These are phyloP conservation scores for Diploptera punctata DNA, from an alignment of 2,888 invertebrate genomes.

Conservation along the genomic window DNA sequence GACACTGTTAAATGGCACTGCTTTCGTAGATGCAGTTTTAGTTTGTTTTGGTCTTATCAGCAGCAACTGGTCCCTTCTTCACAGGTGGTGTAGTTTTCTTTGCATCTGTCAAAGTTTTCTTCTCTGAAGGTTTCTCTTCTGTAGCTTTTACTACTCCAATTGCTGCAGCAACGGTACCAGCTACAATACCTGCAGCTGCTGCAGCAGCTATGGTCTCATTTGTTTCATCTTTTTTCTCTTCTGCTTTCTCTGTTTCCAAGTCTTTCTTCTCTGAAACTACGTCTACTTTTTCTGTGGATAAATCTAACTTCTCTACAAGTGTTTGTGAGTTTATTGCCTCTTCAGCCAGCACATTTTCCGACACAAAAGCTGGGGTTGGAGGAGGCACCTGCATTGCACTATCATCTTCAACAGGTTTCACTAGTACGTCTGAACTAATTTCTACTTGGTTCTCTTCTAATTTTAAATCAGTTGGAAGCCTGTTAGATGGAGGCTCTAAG, in stretches of 20 bases:
- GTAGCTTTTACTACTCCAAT: constrained; percentile 33
- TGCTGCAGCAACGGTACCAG: constrained; percentile 43
- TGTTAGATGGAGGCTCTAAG: too few relatives aligned
- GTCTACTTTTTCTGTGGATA: not conserved
- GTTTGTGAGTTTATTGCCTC: not conserved
- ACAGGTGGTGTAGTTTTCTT: constrained; percentile 47
- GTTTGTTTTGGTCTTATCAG: constrained; percentile 42
- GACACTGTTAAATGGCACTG: constrained; percentile 42
- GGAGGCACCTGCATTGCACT: not conserved
- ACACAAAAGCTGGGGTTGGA: not conserved
- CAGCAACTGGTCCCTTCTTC: constrained; percentile 40
- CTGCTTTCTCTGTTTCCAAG: not conserved
- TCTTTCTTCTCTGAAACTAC: not conserved
- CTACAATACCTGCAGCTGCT: constrained; percentile 30
- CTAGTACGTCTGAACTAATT: not conserved
- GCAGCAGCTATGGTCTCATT: not conserved
- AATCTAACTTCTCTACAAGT: constrained; percentile 9
- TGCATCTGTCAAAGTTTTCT: constrained; percentile 48
- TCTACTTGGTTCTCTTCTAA: too few relatives aligned
- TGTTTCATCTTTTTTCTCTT: not conserved
- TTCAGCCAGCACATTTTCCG: not conserved
- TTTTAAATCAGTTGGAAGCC: too few relatives aligned
- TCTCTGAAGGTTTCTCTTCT: constrained; percentile 27
- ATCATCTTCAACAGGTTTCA: not conserved
- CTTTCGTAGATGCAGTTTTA: constrained; percentile 46